Conservation (phyloP, 2,888 invertebrate genomes). For the Trypoxylon attenuatum region DNA sequence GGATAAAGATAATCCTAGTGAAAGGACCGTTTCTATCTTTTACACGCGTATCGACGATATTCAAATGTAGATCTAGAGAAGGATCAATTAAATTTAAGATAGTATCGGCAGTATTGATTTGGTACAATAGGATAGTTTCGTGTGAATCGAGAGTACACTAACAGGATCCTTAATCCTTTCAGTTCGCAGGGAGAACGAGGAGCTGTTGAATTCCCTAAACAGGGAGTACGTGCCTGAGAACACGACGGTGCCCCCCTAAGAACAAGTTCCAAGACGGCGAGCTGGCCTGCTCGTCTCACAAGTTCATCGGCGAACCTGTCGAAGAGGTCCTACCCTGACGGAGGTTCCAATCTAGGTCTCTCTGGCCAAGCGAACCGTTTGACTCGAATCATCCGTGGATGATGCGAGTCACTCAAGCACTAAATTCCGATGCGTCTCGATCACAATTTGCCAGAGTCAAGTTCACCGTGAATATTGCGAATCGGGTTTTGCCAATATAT, state of each 20-base stretch:
- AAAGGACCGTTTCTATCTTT: too few relatives aligned
- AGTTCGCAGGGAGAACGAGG: slow-evolving; percentile 93
- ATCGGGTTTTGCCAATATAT: slow-evolving; percentile 14
- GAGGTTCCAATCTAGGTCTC: background rate
- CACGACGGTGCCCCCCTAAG: slow-evolving; percentile 54
- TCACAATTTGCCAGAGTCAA: background rate
- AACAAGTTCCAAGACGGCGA: slow-evolving; percentile 7
- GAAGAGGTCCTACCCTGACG: slow-evolving; percentile 4
- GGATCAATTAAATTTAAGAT: too few relatives aligned
- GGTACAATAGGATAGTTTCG: too few relatives aligned
- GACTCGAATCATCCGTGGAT: background rate
- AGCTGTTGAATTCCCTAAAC: slow-evolving; percentile 87
- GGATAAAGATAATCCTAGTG: too few relatives aligned
- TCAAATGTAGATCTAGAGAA: too few relatives aligned
- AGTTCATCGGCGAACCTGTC: background rate
- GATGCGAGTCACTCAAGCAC: too few relatives aligned
- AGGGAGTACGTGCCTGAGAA: slow-evolving; percentile 66
- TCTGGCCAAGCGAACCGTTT: background rate
- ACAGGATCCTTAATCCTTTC: slow-evolving; percentile 72
- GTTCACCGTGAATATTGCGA: background rate
- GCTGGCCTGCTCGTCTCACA: slow-evolving; percentile 34
- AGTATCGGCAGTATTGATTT: background rate
- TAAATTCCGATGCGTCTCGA: background rate
- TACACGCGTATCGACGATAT: too few relatives aligned
- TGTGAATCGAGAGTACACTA: too few relatives aligned